A percentile compares a stretch with the other conserved stretches of the same genome.
These are phyloP conservation scores for Ypsolopha sequella DNA, from an alignment of 2,888 invertebrate genomes.

Conservation along the genomic window DNA sequence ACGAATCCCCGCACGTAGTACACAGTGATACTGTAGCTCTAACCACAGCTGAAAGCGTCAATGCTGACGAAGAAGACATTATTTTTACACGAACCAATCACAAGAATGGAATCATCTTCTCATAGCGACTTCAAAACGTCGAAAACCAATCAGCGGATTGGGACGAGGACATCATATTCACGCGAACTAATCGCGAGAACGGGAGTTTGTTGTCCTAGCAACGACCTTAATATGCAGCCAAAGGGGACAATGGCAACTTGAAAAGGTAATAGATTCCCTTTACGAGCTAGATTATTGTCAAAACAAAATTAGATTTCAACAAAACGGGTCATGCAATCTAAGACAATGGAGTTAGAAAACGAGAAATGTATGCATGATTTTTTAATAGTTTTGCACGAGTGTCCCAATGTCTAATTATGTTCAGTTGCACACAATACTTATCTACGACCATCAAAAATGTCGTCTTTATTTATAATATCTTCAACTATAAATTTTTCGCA, in stretches of 20 bases:
- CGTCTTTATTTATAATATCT: too few species aligned
- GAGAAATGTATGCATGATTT: not conserved
- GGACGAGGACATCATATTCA: constrained; percentile 60
- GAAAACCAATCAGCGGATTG: not conserved
- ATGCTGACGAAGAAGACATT: constrained; percentile 61
- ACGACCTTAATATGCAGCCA: not conserved
- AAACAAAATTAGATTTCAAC: too few species aligned
- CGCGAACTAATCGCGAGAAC: constrained; percentile 40
- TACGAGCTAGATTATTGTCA: too few species aligned
- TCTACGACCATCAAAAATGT: too few species aligned
- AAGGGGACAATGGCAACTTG: too few species aligned
- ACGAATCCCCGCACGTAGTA: constrained; percentile 91
- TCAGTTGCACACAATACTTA: too few species aligned
- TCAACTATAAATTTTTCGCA: too few species aligned
- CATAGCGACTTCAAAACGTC: constrained; percentile 34
- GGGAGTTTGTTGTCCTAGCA: constrained; percentile 50
- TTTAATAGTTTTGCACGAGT: too few species aligned
- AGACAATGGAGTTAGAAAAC: too few species aligned
- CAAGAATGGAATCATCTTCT: constrained; percentile 43
- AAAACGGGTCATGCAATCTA: too few species aligned
- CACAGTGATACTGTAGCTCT: constrained; percentile 59
- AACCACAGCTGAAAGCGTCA: constrained; percentile 41
- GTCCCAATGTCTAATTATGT: too few species aligned
- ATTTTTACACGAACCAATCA: constrained; percentile 47
- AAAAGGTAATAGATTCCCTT: too few species aligned